Conservation (phyloP, 2,888 invertebrate genomes). For the Chydorus sphaericus region DNA sequence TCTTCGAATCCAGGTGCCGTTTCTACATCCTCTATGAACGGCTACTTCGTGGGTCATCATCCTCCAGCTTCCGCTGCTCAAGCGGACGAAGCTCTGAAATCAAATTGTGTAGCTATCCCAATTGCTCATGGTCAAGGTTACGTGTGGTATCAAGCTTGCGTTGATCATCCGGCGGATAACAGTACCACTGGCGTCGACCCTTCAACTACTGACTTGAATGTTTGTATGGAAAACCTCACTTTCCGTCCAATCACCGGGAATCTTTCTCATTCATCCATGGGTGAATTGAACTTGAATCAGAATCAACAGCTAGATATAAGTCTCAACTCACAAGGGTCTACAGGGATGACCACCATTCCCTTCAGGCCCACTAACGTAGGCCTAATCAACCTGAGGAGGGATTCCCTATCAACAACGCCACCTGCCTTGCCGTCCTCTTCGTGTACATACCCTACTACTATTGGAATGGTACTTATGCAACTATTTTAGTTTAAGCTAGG, state of each 20-base stretch:
- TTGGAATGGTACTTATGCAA: not conserved
- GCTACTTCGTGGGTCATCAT: not conserved
- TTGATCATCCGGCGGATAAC: not conserved
- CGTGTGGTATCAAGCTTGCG: not conserved
- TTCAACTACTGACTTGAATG: not conserved
- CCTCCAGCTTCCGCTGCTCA: not conserved
- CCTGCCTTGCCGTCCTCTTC: not conserved
- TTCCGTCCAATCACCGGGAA: not conserved
- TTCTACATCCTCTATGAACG: too few relatives aligned
- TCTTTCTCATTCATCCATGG: not conserved
- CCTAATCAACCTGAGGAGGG: too few relatives aligned
- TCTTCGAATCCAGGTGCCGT: too few relatives aligned
- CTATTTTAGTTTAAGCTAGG: not conserved
- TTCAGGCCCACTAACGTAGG: not conserved
- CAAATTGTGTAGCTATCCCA: not conserved
- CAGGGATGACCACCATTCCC: not conserved
- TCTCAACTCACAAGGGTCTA: not conserved
- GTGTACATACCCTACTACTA: not conserved
- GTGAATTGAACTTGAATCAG: not conserved
- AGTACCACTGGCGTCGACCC: not conserved
- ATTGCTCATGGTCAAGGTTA: conserved; percentile 7
- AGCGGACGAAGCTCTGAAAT: not conserved
- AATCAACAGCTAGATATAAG: not conserved
- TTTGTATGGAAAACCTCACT: not conserved
- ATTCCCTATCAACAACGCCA: too few relatives aligned